Evolutionary conservation across 2,113 vertebrate genomes (phyloP).

Genomic region (Alouatta palliata): DNA sequence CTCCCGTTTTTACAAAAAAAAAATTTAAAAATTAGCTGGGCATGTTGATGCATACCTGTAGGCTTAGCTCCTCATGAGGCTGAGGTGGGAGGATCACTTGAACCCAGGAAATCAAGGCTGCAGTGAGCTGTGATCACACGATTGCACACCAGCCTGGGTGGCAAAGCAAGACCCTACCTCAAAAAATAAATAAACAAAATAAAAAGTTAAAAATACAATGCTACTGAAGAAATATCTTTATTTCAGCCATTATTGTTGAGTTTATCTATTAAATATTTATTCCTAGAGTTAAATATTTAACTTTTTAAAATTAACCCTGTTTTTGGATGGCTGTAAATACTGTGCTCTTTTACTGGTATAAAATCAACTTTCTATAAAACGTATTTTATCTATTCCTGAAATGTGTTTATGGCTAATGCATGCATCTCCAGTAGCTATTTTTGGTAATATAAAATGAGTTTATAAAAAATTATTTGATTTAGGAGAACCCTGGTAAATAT

Average conservation of each 20-base stretch:
- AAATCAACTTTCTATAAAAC: not conserved
- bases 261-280: not conserved
- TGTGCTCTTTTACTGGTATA: not conserved
- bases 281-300: conserved; percentile 1
- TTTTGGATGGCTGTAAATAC: not conserved
- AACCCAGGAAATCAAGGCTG: no score
- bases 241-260: not conserved
- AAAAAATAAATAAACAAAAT: no score
- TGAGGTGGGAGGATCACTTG: no score
- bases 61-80: no score
- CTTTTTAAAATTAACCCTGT: not conserved
- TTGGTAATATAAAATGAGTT: not conserved
- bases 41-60: no score
- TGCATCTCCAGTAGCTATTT: not conserved
- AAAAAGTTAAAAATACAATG: not conserved
- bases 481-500: not conserved
- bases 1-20: no score
- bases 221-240: not conserved
- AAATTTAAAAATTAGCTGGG: no score
- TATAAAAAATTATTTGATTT: conserved; percentile 7
- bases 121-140: no score
- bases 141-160: no score
- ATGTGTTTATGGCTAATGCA: not conserved
- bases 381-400: not conserved
- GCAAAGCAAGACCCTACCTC: no score